These are phyloP conservation scores for Yponomeuta cagnagella DNA, from an alignment of 2,888 invertebrate genomes.

Conservation along the genomic window DNA sequence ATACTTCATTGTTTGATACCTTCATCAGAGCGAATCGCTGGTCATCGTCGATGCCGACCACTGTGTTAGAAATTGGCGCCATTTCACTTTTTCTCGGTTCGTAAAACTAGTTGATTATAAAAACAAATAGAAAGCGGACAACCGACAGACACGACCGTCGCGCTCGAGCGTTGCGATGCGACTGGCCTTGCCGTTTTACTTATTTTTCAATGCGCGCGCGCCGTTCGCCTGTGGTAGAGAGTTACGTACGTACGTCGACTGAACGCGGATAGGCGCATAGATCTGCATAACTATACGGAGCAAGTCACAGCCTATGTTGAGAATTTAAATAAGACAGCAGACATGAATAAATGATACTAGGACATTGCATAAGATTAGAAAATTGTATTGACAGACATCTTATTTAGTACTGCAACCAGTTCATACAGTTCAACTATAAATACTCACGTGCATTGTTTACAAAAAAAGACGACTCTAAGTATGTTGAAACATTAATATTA, in stretches of 20 bases:
- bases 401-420: too few relatives aligned
- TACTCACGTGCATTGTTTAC: too few relatives aligned
- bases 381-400: too few relatives aligned
- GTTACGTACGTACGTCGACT: not conserved
- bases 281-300: not conserved
- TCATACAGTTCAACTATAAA: too few relatives aligned
- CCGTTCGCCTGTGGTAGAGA: not conserved
- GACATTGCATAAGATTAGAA: too few relatives aligned
- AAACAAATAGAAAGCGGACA: not conserved
- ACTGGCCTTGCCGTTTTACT: constrained; percentile 23
- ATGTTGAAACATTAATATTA: too few relatives aligned
- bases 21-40: constrained; percentile 86
- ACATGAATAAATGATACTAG: too few relatives aligned
- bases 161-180: constrained; percentile 27
- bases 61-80: constrained; percentile 59
- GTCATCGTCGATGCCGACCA: constrained; percentile 80
- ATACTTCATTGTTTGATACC: constrained; percentile 57
- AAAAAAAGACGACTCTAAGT: too few relatives aligned
- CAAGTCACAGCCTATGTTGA: not conserved
- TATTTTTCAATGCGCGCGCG: not conserved
- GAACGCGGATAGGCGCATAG: not conserved
- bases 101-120: constrained; percentile 21
- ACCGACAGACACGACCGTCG: constrained; percentile 20
- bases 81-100: constrained; percentile 35
- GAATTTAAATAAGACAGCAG: not conserved